These are phyloP conservation scores for Emydoidea blandingii DNA, from an alignment of 2,797 vertebrate species.

Conservation along the genomic window DNA sequence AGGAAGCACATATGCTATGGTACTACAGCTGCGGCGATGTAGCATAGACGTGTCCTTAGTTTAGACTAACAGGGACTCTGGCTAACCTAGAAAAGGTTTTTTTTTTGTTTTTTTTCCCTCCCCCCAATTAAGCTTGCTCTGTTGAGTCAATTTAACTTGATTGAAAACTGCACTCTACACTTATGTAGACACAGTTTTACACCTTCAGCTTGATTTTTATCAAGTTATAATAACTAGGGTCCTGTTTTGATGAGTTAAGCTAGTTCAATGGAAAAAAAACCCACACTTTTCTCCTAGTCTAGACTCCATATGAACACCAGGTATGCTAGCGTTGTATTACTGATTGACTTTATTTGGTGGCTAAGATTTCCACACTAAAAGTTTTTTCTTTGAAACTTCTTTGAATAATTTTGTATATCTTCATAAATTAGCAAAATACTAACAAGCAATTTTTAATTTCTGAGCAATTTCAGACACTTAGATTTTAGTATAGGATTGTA, in stretches of 20 bases:
- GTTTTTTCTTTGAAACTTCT: not conserved
- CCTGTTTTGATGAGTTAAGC: not conserved
- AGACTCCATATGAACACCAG: not conserved
- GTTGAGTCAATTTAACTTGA: not conserved
- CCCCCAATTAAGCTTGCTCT: not conserved
- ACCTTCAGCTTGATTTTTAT: not conserved
- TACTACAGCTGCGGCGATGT: fast-evolving
- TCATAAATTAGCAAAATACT: not conserved
- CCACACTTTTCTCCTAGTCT: not conserved
- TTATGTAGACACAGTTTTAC: constrained; percentile 17
- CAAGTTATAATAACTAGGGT: not conserved
- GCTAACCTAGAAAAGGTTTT: not conserved
- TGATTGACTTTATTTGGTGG: not conserved
- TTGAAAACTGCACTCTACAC: constrained; percentile 30
- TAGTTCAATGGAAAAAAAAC: not conserved
- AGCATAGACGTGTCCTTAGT: not conserved
- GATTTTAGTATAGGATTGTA: not conserved
- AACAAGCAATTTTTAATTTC: not conserved
- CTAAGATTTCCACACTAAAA: not conserved
- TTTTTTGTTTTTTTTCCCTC: constrained; percentile 35
- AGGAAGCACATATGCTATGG: not conserved
- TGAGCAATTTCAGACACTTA: not conserved
- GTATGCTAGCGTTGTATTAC: not conserved
- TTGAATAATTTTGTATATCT: not conserved
- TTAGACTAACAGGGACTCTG: not conserved